phyloP scores from a whole-genome alignment of 2,888 invertebrate species.

The Rhingia rostrata region DNA sequence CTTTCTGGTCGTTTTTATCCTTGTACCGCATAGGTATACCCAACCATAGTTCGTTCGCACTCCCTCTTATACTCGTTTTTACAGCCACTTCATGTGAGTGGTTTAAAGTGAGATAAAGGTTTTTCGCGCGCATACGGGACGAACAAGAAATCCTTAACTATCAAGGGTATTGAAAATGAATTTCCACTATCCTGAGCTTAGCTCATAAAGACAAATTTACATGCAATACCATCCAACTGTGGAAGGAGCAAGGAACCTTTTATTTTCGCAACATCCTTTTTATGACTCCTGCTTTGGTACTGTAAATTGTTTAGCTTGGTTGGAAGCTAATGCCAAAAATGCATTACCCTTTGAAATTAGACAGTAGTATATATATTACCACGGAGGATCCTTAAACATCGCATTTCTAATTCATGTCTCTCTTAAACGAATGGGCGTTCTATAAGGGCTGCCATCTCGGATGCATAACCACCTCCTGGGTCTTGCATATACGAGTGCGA shows the following conservation, averaged over 20 bases:
- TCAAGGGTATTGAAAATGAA: constrained; percentile 34
- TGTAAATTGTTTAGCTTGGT: neutral
- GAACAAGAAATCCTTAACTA: constrained; percentile 35
- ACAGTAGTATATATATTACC: neutral
- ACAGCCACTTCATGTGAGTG: constrained; percentile 53
- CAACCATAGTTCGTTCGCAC: constrained; percentile 41
- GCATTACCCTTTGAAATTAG: constrained; percentile 9
- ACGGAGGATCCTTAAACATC: constrained; percentile 8
- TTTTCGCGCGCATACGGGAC: neutral
- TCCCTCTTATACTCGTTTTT: constrained; percentile 39
- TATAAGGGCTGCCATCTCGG: constrained; percentile 10
- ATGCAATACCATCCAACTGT: neutral
- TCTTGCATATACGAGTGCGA: neutral
- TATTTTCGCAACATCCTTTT: neutral
- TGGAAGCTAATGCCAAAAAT: neutral
- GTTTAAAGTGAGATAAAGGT: constrained; percentile 49
- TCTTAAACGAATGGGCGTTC: constrained; percentile 1
- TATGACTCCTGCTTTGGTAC: neutral
- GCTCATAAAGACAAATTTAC: neutral
- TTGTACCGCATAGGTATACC: constrained; percentile 53
- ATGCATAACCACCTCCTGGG: neutral
- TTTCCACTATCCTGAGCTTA: constrained; percentile 10
- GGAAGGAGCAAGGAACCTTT: neutral
- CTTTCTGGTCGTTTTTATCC: constrained; percentile 3
- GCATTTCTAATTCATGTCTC: constrained; percentile 29